Percentiles rank a stretch among this genome's conserved stretches.
Evolutionary conservation across 2,888 invertebrate species (phyloP).

Genomic region (Chelonus formosanus): DNA sequence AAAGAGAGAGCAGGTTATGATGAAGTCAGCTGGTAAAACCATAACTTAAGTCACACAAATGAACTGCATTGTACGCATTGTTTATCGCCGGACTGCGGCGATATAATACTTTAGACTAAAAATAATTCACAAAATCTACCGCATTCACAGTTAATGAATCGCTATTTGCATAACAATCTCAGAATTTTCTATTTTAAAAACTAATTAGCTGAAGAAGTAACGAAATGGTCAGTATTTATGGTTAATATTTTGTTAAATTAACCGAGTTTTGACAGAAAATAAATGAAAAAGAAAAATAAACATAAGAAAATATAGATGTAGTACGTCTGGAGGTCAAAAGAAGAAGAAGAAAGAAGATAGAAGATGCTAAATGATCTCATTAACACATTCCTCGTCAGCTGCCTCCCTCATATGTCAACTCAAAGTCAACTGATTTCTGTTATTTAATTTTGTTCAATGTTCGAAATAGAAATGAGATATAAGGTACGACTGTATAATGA

Average conservation of each 20-base stretch:
- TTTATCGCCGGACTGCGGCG: constrained; percentile 30
- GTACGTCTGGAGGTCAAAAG: constrained; percentile 18
- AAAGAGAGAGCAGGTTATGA: constrained; percentile 31
- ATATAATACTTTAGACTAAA: constrained; percentile 16
- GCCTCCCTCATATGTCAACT: constrained; percentile 58
- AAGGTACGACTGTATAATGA: too few species aligned
- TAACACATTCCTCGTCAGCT: constrained; percentile 61
- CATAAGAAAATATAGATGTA: constrained; percentile 10
- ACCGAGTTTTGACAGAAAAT: constrained; percentile 18
- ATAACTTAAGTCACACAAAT: constrained; percentile 38
- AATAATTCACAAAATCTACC: constrained; percentile 24
- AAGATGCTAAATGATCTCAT: constrained; percentile 62
- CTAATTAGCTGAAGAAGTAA: too few species aligned
- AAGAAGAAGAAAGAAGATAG: constrained; percentile 19
- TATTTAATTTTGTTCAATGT: constrained; percentile 7
- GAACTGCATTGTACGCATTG: constrained; percentile 40
- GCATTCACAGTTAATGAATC: constrained; percentile 24
- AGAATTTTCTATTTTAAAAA: constrained; percentile 5
- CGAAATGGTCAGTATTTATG: not conserved
- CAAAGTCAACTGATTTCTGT: constrained; percentile 17
- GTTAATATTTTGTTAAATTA: constrained; percentile 16
- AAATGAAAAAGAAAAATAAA: constrained; percentile 6
- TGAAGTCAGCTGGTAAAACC: constrained; percentile 37
- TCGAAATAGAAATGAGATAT: too few species aligned
- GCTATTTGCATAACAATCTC: constrained; percentile 5